Evolutionary conservation across 2,797 vertebrate genomes (phyloP), one percentile per base, ranked within the genome.

Genomic region (Buceros bicornis): DNA sequence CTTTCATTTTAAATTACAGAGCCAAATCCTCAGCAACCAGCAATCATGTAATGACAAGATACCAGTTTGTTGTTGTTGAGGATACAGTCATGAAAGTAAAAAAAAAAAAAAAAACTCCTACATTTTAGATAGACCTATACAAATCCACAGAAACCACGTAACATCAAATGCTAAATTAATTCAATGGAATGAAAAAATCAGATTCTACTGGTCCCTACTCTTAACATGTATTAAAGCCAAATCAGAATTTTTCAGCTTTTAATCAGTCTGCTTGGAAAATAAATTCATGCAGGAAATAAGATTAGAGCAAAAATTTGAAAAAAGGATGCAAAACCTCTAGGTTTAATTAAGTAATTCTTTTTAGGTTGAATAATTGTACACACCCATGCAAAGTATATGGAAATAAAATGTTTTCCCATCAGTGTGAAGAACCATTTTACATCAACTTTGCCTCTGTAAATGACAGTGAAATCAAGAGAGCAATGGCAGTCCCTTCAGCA

Each of bases 391-490:
- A 69, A 60, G 31, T 19, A 21, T 42, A 76, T 56, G 51, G 51
- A 79, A 96, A 91, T 51, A 50, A 81, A 73, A 65, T 61, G 43
- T 86, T 88, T 91, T 78, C 79, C 61, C 54, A 56, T 53, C 28
- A 86, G 66, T 33, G 40, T 21, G 8, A 90, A 62, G 54, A 74
- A 77, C 11, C 4, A 54, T 70, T 90, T 79, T 64, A 51, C 31
- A 70, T 84, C 45, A 78, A 4, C 79, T 95, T 89, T 77, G 28
- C 22, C 16, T 66, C 33, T 7, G 2, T 47, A 53, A 85, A 54
- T 54, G 87, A 73, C 40, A 73, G 42, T 40, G 45, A 94, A 91
- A 51, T 29, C 25, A 31, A 21, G 25, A 76, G 33, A 83, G 48
- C 54, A 81, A 61, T 69, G 24, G 22, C 33, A 92, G 29, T 31